These are phyloP conservation scores for Tetragonisca angustula DNA, from an alignment of 2,888 invertebrate genomes.

Conservation along the genomic window DNA sequence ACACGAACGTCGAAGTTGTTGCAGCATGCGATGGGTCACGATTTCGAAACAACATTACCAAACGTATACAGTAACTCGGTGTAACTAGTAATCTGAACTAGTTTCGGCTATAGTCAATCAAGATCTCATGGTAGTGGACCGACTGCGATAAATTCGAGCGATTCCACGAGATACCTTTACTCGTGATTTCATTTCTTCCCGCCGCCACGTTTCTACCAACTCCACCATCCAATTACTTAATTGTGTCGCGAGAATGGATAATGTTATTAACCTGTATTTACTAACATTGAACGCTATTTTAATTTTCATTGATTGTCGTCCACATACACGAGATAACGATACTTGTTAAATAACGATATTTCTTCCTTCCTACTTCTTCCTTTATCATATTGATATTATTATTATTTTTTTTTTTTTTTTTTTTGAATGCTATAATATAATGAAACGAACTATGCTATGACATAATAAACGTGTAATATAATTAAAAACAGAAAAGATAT, in stretches of 20 bases:
- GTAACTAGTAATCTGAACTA: constrained; percentile 51
- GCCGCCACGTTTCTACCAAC: not conserved
- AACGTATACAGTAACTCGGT: constrained; percentile 41
- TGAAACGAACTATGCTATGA: too few species aligned
- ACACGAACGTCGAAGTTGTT: constrained; percentile 35
- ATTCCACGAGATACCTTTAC: constrained; percentile 27
- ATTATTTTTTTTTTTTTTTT: not conserved
- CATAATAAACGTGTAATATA: not conserved
- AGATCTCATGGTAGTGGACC: constrained; percentile 34
- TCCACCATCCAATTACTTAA: constrained; percentile 11
- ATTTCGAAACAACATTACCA: constrained; percentile 51
- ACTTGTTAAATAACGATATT: not conserved
- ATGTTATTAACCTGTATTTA: not conserved
- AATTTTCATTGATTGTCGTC: not conserved
- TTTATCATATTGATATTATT: not conserved
- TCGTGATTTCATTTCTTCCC: constrained; percentile 45
- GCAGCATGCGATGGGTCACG: constrained; percentile 47
- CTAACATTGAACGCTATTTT: not conserved
- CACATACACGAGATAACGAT: not conserved
- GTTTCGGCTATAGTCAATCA: constrained; percentile 48
- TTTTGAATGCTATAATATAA: too few species aligned
- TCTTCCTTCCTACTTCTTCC: not conserved
- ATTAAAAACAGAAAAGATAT: not conserved
- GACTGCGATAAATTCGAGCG: constrained; percentile 40
- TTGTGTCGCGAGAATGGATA: not conserved